Conservation (phyloP, 2,113 vertebrate genomes). For the Neolamprologus fasciatus region DNA sequence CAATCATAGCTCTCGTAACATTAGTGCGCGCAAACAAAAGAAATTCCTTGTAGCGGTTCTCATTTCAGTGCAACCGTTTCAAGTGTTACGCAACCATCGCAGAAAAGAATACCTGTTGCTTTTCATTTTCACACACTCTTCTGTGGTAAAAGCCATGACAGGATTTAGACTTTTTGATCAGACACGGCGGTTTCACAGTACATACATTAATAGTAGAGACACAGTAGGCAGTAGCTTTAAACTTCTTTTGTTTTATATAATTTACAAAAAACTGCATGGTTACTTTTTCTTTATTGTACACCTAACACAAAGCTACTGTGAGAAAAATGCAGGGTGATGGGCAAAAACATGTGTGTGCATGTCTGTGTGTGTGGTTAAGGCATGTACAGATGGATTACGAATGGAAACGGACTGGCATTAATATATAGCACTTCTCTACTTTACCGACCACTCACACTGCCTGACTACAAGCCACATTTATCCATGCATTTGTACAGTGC, state of each 20-base stretch:
- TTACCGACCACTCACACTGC: neutral
- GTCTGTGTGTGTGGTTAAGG: neutral
- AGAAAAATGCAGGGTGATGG: neutral
- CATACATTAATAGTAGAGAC: neutral
- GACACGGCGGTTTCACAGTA: neutral
- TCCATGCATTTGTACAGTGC: neutral
- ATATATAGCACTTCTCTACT: neutral
- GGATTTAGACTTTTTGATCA: neutral
- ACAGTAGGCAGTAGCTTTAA: neutral
- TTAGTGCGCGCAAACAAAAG: neutral
- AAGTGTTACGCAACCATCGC: neutral
- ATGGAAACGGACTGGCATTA: neutral
- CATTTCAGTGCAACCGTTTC: rapidly evolving
- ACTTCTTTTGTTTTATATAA: neutral
- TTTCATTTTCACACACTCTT: neutral
- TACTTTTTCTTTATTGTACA: neutral
- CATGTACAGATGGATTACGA: neutral
- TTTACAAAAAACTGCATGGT: neutral
- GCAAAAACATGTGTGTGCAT: neutral
- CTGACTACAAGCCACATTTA: neutral
- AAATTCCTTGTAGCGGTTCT: neutral
- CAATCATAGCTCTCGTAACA: neutral
- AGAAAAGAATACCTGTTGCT: neutral
- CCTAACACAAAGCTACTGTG: neutral
- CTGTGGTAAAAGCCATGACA: neutral